Evolutionary conservation across 1,140 invertebrate genomes (phyloP).

Genomic region (Campodea augens): DNA sequence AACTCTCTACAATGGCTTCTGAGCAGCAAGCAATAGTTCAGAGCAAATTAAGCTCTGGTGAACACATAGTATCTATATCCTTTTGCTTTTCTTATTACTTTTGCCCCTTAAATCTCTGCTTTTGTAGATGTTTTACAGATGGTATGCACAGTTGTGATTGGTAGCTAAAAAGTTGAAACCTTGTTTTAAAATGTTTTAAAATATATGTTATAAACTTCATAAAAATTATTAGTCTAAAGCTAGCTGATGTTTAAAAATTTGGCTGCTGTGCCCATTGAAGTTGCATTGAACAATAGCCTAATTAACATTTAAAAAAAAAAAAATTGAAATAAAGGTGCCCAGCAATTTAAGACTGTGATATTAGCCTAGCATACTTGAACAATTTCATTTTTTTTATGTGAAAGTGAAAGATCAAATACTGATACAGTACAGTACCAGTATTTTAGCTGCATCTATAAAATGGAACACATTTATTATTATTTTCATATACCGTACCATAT

Average conservation of each 20-base stretch:
- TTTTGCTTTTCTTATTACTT: constrained; percentile 15
- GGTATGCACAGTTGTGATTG: background rate
- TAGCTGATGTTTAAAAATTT: constrained; percentile 2
- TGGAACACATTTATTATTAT: too few relatives aligned
- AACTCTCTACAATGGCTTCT: too few relatives aligned
- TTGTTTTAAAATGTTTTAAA: constrained; percentile 3
- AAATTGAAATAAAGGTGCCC: background rate
- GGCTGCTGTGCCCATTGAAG: background rate
- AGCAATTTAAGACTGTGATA: background rate
- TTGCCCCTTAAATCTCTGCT: background rate
- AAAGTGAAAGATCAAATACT: too few relatives aligned
- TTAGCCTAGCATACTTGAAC: background rate
- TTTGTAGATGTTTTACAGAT: background rate
- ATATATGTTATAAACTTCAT: constrained; percentile 14
- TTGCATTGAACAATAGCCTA: background rate
- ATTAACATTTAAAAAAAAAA: background rate
- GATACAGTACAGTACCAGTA: too few relatives aligned
- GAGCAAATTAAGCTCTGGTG: constrained; percentile 38
- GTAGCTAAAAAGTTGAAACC: constrained; percentile 1
- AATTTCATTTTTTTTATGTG: too few relatives aligned
- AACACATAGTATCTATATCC: constrained; percentile 33
- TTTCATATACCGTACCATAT: too few relatives aligned
- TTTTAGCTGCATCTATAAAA: too few relatives aligned
- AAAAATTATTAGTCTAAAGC: constrained; percentile 16
- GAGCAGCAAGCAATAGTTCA: constrained; percentile 29